Evolutionary conservation across 1,140 invertebrate genomes (phyloP), one percentile per base, ranked within the genome.

Genomic region (Drosophila kohkoa): DNA sequence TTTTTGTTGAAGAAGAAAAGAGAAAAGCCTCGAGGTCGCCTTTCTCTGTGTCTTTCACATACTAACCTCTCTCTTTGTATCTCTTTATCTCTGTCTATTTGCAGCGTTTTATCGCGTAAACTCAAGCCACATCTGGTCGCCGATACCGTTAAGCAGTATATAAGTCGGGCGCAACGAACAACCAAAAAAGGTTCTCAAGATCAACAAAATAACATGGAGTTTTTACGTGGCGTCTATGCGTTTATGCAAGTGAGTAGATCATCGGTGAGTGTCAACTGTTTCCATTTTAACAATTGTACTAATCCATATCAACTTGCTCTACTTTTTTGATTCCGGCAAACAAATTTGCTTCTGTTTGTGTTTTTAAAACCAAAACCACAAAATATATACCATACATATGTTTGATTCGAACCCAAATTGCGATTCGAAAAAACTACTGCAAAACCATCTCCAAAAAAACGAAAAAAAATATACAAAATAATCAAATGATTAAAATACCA

Each of bases 161-260:
- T 92, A 74, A 92, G 87, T 90, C 91, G 91, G 80, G 91, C 91
- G 64, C 91, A 92, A 87, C 91, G 78, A 78, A 82, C 91, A 78
- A 80, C 86, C 54, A 86, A 86, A 64, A 92, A 91, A 76, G 91
- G 86, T 78, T 85, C 91, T 54, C 82, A 90, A 91, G 83, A 92
- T 75, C 89, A 92, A 79, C 91, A 92, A 91, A 91, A 82, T 92
- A 92, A 91, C 82, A 92, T 92, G 92, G 92, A 92, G 91, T 92
- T 92, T 92, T 92, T 92, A 92, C 92, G 92, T 67, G 92, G 92
- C 67, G 92, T 92, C 78, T 92, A 92, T 92, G 92, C 92, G 91
- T 92, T 92, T 92, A 92, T 92, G 92, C 92, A 92, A 92, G 92
- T 92, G 91, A 92, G 92, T 92, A 92, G 92, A 92, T 92, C 92